phyloP scores from a whole-genome alignment of 1,140 invertebrate species.

The Lamellibrachia luymesi region DNA sequence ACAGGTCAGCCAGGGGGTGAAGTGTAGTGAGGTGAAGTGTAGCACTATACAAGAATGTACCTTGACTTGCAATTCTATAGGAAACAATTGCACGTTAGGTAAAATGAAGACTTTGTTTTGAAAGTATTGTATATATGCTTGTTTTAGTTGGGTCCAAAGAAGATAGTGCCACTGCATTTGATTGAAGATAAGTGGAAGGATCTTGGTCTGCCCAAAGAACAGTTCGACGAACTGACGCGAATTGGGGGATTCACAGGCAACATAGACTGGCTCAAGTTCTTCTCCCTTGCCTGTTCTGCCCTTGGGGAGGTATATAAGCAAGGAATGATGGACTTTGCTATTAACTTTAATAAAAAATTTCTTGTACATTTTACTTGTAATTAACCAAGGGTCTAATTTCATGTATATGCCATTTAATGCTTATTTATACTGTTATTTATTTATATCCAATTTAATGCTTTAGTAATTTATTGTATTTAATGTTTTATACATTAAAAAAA shows the following conservation, averaged over 20 bases:
- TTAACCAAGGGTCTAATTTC: no score
- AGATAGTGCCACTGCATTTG: constrained; percentile 47
- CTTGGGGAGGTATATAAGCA: constrained; percentile 59
- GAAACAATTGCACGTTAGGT: background rate
- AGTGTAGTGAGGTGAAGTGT: no score
- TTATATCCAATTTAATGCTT: no score
- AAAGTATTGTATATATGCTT: constrained; percentile 14
- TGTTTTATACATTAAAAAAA: no score
- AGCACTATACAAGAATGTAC: no score
- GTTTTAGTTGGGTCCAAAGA: constrained; percentile 58
- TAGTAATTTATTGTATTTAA: no score
- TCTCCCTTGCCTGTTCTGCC: constrained; percentile 67
- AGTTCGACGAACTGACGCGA: constrained; percentile 65
- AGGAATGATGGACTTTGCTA: background rate
- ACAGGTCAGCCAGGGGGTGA: no score
- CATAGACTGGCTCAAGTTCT: constrained; percentile 67
- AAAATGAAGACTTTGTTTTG: background rate
- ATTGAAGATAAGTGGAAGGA: constrained; percentile 67
- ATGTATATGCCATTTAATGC: no score
- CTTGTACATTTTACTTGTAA: no score
- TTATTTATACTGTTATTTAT: no score
- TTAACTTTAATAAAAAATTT: no score
- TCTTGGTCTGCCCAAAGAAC: constrained; percentile 63
- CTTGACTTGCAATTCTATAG: background rate
- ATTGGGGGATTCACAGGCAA: constrained; percentile 63